A percentile compares a stretch with the other conserved stretches of the same genome.
Evolutionary conservation across 2,888 invertebrate genomes (phyloP).

Genomic region (Eucera pruinosa): DNA sequence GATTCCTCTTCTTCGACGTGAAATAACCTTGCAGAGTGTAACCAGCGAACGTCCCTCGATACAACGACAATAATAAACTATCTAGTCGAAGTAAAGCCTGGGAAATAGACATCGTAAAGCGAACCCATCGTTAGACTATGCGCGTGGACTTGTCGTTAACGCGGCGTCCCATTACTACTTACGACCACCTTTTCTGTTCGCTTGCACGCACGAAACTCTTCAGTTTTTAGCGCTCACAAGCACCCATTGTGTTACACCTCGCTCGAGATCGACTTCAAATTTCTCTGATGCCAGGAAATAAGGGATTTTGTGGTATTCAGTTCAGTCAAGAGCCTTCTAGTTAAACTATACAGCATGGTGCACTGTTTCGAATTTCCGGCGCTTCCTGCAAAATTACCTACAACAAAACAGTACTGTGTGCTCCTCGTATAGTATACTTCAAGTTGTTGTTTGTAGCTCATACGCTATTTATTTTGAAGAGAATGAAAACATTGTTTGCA

Average conservation of each 20-base stretch:
- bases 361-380: neutral
- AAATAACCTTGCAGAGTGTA: constrained; percentile 33
- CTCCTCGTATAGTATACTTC: no score
- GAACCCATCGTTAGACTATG: constrained; percentile 72
- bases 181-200: constrained; percentile 35
- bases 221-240: neutral
- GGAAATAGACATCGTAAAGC: constrained; percentile 77
- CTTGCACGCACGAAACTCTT: constrained; percentile 15
- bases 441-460: no score
- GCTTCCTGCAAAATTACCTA: no score
- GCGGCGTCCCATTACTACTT: constrained; percentile 61
- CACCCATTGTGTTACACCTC: no score
- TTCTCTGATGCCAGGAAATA: constrained; percentile 6
- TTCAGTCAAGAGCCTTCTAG: neutral
- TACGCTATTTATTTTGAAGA: no score
- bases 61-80: constrained; percentile 75
- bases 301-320: neutral
- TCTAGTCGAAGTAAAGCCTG: constrained; percentile 61
- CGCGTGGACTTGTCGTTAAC: constrained; percentile 59
- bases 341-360: neutral
- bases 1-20: constrained; percentile 31
- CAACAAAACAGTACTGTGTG: no score
- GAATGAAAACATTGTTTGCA: no score
- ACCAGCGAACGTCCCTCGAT: constrained; percentile 49
- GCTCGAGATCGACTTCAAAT: constrained; percentile 8